Base-by-base conservation (phyloP, 2,113 vertebrate genomes). In the Zosterops hypoxanthus region DNA sequence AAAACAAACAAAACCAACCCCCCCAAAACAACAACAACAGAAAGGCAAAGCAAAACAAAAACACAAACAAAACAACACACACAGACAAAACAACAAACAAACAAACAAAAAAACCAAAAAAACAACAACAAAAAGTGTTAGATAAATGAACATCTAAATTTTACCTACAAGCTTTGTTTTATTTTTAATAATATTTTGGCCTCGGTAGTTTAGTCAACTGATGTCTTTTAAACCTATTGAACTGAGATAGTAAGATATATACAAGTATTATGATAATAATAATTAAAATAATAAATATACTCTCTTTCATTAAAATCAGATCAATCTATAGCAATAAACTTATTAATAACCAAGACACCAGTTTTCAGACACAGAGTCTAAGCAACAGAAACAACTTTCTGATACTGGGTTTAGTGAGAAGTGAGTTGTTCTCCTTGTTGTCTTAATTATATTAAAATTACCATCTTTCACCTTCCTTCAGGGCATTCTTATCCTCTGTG, bases 111-210 rank as follows among this genome's bases (percentile, higher is more conserved):
- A 65, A 19, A 0, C 19, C 44, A 9, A 0, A 19, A 7, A 17
- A 6, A 2, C 5, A 53, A 16, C 1, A 13, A 49, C 22, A 25
- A 4, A 4, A 2, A 11, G 4, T 23, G 13, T 39, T 15, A 5
- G 22, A 28, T 55, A 28, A 81, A 55, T 20, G 1, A 39, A 39
- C 16, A 44, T 44, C 19, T 64, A n/a, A 9, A 26, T 55, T 75
- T 80, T 34, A 4, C 6, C 33, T 61, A 3, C 15, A 77, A 56
- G 10, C 6, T 85, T 1, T 44, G 8, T 23, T 86, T 68, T 5
- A 29, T 66, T 68, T 66, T 25, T n/a, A 77, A 21, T 29, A 57
- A 23, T 1, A 41, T 71, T 72, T 77, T 68, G 14, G 5, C 5
- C 47, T 29, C 19, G 50, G 5, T 25, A 34, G 13, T 55, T 81